Percentiles rank a stretch among this genome's conserved stretches.
Evolutionary conservation across 2,888 invertebrate genomes (phyloP).

Genomic region (Eupelmus urozonus): DNA sequence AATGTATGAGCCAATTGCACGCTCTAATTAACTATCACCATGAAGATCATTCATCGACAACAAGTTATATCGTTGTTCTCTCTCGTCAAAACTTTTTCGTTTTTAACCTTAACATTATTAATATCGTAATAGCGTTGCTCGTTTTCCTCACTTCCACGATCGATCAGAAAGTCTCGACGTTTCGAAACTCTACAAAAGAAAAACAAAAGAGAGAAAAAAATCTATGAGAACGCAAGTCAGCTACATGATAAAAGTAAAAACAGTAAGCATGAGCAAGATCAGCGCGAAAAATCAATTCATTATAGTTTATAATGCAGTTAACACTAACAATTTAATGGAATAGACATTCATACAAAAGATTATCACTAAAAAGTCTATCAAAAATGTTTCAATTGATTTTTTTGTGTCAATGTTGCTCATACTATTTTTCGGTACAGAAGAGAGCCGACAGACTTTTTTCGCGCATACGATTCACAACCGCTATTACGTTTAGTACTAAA

Average conservation of each 20-base stretch:
- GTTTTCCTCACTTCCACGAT: slow-evolving; percentile 32
- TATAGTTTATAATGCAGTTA: neutral
- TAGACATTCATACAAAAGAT: neutral
- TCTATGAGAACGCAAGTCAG: slow-evolving; percentile 1
- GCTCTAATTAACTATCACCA: slow-evolving; percentile 46
- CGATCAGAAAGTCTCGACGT: slow-evolving; percentile 36
- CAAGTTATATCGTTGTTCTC: slow-evolving; percentile 51
- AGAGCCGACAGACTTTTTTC: slow-evolving; percentile 31
- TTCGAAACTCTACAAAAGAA: slow-evolving; percentile 26
- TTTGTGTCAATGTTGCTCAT: slow-evolving; percentile 28
- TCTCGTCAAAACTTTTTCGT: slow-evolving; percentile 32
- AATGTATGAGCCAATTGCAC: slow-evolving; percentile 63
- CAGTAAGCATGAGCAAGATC: slow-evolving; percentile 5
- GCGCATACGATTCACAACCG: slow-evolving; percentile 41
- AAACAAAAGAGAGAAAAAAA: slow-evolving; percentile 24
- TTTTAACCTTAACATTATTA: slow-evolving; percentile 38
- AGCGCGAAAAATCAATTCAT: slow-evolving; percentile 24
- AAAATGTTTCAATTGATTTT: slow-evolving; percentile 19
- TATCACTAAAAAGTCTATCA: slow-evolving; percentile 8
- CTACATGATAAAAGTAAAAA: slow-evolving; percentile 14
- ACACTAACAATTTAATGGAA: slow-evolving; percentile 1
- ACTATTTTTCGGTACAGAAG: slow-evolving; percentile 21
- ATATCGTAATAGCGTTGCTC: slow-evolving; percentile 44
- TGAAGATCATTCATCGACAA: slow-evolving; percentile 42
- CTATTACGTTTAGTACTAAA: slow-evolving; percentile 50